Evolutionary conservation across 2,888 invertebrate species (phyloP).

Genomic region (Meloe dianella): DNA sequence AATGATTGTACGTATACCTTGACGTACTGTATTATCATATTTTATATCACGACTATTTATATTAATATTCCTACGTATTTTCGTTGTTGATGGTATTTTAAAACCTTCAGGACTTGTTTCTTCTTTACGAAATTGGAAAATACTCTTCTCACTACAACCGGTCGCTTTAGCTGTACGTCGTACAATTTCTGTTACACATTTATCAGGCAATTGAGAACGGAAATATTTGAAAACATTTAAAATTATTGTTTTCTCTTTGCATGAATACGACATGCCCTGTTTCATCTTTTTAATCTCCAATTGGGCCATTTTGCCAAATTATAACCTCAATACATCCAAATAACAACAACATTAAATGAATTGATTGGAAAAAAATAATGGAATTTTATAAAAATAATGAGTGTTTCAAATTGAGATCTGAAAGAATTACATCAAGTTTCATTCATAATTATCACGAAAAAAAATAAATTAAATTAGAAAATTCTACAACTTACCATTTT

Average conservation of each 20-base stretch:
- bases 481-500: not conserved
- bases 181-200: conserved; percentile 55
- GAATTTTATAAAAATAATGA: not conserved
- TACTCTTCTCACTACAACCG: conserved; percentile 58
- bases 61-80: conserved; percentile 55
- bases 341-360: not conserved
- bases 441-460: not conserved
- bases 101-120: conserved; percentile 56
- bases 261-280: conserved; percentile 58
- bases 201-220: conserved; percentile 50
- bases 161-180: conserved; percentile 56
- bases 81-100: conserved; percentile 55
- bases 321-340: not conserved
- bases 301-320: conserved; percentile 20
- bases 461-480: not conserved
- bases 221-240: conserved; percentile 59
- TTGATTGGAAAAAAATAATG: no score
- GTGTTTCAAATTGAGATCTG: not conserved
- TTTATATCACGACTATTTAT: conserved; percentile 57
- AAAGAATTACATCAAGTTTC: not conserved
- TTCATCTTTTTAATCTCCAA: conserved; percentile 57
- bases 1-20: conserved; percentile 53
- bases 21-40: conserved; percentile 54
- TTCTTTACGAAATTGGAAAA: conserved; percentile 58
- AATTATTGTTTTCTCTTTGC: conserved; percentile 58